A percentile compares a stretch with the other conserved stretches of the same genome.
Evolutionary conservation across 1,140 invertebrate species (phyloP).

Genomic region (Polyergus mexicanus): DNA sequence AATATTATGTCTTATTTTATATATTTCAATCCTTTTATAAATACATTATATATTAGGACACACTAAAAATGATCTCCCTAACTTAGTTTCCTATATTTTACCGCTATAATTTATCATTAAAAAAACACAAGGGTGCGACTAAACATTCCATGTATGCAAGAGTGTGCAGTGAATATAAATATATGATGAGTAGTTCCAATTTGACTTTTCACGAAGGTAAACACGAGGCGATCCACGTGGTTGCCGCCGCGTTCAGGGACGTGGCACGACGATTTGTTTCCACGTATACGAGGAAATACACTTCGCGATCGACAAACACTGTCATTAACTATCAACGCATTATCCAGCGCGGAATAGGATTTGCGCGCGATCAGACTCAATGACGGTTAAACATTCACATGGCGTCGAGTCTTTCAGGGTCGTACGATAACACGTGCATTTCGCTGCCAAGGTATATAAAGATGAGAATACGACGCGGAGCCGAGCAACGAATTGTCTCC

Average conservation of each 20-base stretch:
- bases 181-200: slow-evolving; percentile 11
- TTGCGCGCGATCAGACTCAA: slow-evolving; percentile 36
- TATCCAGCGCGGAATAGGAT: slow-evolving; percentile 56
- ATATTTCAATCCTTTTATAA: neutral
- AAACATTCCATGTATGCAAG: neutral
- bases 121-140: neutral
- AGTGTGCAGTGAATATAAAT: slow-evolving; percentile 12
- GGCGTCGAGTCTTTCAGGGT: slow-evolving; percentile 48
- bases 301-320: slow-evolving; percentile 8
- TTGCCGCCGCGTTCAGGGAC: slow-evolving; percentile 38
- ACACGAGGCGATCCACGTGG: slow-evolving; percentile 36
- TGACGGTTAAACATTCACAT: slow-evolving; percentile 55
- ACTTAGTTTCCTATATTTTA: neutral
- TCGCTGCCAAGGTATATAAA: slow-evolving; percentile 54
- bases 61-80: neutral
- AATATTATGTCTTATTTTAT: neutral
- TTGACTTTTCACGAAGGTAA: slow-evolving; percentile 23
- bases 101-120: slow-evolving; percentile 8
- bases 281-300: slow-evolving; percentile 41
- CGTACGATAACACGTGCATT: slow-evolving; percentile 39
- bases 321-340: slow-evolving; percentile 52
- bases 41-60: neutral
- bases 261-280: slow-evolving; percentile 3
- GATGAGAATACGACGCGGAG: slow-evolving; percentile 33
- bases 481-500: neutral